Evolutionary conservation across 2,113 vertebrate genomes (phyloP), one percentile per base, ranked within the genome.

Genomic region (Aphyosemion australe): DNA sequence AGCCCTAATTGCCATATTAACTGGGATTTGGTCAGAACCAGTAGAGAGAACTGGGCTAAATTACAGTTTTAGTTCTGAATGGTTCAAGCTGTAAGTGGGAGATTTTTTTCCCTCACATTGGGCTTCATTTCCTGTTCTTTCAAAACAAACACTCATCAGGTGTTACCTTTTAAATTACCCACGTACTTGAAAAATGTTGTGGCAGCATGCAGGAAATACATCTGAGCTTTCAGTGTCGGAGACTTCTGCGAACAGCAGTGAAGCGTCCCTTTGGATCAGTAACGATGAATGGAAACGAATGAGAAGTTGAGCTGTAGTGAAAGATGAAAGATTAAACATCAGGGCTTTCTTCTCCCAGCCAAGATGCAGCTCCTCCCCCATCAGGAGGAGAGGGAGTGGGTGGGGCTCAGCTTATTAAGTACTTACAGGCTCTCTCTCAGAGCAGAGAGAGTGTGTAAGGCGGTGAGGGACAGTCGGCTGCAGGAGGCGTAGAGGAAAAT

Each of bases 351-450:
- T 11, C 72, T 1, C 81, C 69, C 18, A 69, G 59, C 65, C 46
- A 65, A 71, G 69, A 82, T 65, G 72, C 59, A 42, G 77, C 80
- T 82, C 82, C 74, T 79, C 78, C 61, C 81, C 76, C 74, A 67
- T 83, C 79, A 47, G 5, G 77, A 80, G 77, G 61, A 77, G 76
- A 61, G 78, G n/a, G 74, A 75, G 85, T 63, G 65, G 89, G 84
- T 73, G 80, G 86, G 79, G 78, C 78, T 80, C 46, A 14, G 82
- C 72, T 76, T 77, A 66, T 77, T 71, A 83, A 77, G 72, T 76
- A 78, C 76, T 84, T 61, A 61, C 69, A 79, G 73, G 54, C 79
- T 82, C 74, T 69, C 78, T 73, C 73, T 8, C 72, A 53, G 49
- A 71, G 65, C n/a, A 66, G 61, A 56, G 69, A 74, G 57, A 16